Conservation (phyloP, 2,797 vertebrate species). For the Enteromius treurensis region DNA sequence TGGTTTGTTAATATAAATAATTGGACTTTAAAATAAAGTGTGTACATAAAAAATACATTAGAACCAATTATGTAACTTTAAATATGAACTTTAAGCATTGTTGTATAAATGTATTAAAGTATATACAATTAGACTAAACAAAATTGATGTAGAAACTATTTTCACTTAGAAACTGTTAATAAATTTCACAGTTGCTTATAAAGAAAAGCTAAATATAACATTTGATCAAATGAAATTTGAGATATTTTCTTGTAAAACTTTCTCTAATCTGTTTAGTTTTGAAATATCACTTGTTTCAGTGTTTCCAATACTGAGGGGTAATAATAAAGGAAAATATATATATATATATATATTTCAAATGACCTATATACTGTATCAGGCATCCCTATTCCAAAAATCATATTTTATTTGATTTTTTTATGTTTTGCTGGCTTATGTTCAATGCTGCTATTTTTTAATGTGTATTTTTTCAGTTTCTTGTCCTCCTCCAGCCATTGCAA, state of each 20-base stretch:
- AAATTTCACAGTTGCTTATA: not conserved
- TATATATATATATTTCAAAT: not conserved
- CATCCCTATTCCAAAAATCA: not conserved
- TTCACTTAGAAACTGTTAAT: not conserved
- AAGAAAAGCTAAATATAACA: not conserved
- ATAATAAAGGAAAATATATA: not conserved
- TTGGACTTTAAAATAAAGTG: not conserved
- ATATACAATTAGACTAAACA: not conserved
- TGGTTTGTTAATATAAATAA: not conserved
- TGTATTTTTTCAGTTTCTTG: not conserved
- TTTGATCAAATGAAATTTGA: not conserved
- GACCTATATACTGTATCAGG: not conserved
- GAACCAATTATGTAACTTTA: not conserved
- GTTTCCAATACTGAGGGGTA: not conserved
- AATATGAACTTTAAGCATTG: not conserved
- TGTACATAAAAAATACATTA: not conserved
- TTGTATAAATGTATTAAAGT: not conserved
- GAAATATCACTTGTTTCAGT: not conserved
- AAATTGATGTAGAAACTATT: not conserved
- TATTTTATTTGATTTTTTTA: not conserved
- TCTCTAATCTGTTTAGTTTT: not conserved
- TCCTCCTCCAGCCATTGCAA: conserved; percentile 15
- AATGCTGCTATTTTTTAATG: conserved; percentile 35
- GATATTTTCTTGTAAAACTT: not conserved
- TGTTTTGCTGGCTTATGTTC: conserved; percentile 27